A percentile compares a stretch with the other conserved stretches of the same genome.
Evolutionary conservation across 2,113 vertebrate species (phyloP).

Genomic region (Gavialis gangeticus): DNA sequence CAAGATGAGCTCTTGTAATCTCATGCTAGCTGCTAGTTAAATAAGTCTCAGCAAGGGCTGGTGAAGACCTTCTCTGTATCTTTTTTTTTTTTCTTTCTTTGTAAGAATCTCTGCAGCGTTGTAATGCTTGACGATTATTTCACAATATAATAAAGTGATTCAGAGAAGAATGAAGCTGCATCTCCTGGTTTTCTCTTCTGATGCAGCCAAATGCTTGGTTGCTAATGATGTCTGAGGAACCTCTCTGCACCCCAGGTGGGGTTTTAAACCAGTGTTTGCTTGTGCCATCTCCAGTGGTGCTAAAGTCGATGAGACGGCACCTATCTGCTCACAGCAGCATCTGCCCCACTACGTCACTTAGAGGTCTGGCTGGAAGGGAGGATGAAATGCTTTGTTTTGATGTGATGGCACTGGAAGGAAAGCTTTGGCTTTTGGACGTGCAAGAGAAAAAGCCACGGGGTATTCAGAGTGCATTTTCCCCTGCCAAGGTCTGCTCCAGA

Average conservation of each 20-base stretch:
- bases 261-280: neutral
- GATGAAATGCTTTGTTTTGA: neutral
- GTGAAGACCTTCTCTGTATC: neutral
- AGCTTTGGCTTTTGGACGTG: neutral
- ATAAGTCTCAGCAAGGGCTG: slow-evolving; percentile 41
- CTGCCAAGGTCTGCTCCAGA: neutral
- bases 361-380: neutral
- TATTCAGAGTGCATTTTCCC: neutral
- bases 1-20: slow-evolving; percentile 47
- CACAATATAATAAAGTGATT: slow-evolving; percentile 64
- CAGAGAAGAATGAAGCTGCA: slow-evolving; percentile 44
- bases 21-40: neutral
- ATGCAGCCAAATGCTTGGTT: neutral
- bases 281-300: neutral
- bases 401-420: neutral
- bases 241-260: neutral
- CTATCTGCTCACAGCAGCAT: neutral
- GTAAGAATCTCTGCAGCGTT: slow-evolving; percentile 42
- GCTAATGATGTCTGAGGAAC: no score
- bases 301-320: rapidly evolving
- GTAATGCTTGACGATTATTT: slow-evolving; percentile 56
- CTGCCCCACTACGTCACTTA: rapidly evolving
- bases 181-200: slow-evolving; percentile 3
- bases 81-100: neutral
- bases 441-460: neutral